Percentiles rank a stretch among this genome's conserved stretches.
Conservation (phyloP, 1,140 invertebrate genomes). For the Philopotamus ludificatus region DNA sequence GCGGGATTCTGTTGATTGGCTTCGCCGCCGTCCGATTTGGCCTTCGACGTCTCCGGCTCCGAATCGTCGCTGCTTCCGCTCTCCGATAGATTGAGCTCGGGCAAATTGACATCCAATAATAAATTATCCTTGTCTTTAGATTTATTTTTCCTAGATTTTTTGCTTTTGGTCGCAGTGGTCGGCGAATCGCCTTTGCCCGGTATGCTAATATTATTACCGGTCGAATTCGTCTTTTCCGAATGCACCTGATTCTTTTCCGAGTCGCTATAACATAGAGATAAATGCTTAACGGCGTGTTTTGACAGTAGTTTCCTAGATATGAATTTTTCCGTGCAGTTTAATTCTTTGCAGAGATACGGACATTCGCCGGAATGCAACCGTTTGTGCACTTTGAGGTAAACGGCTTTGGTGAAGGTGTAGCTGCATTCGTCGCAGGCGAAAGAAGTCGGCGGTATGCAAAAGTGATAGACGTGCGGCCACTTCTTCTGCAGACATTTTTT, state of each 20-base stretch:
- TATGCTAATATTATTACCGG: slow-evolving; percentile 42
- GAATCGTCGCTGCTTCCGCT: slow-evolving; percentile 76
- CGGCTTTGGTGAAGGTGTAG: slow-evolving; percentile 69
- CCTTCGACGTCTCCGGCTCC: slow-evolving; percentile 56
- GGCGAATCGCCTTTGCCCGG: slow-evolving; percentile 45
- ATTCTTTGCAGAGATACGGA: slow-evolving; percentile 69
- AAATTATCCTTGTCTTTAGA: slow-evolving; percentile 63
- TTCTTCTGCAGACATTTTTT: slow-evolving; percentile 84
- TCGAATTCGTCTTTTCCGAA: slow-evolving; percentile 46
- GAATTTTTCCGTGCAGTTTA: slow-evolving; percentile 70
- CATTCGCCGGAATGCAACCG: slow-evolving; percentile 70
- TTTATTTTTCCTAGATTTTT: slow-evolving; percentile 62
- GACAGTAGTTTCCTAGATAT: slow-evolving; percentile 75
- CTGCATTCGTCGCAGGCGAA: slow-evolving; percentile 81
- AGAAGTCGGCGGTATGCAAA: slow-evolving; percentile 74
- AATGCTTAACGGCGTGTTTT: slow-evolving; percentile 65
- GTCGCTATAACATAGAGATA: slow-evolving; percentile 50
- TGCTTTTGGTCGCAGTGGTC: slow-evolving; percentile 44
- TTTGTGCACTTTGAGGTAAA: slow-evolving; percentile 80
- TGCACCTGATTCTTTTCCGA: slow-evolving; percentile 18
- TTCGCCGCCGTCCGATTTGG: not conserved
- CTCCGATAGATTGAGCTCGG: slow-evolving; percentile 78
- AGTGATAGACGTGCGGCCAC: slow-evolving; percentile 88
- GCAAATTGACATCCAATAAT: slow-evolving; percentile 63
- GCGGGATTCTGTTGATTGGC: not conserved